Evolutionary conservation across 2,113 vertebrate species (phyloP).

Genomic region (Desmodus rotundus): DNA sequence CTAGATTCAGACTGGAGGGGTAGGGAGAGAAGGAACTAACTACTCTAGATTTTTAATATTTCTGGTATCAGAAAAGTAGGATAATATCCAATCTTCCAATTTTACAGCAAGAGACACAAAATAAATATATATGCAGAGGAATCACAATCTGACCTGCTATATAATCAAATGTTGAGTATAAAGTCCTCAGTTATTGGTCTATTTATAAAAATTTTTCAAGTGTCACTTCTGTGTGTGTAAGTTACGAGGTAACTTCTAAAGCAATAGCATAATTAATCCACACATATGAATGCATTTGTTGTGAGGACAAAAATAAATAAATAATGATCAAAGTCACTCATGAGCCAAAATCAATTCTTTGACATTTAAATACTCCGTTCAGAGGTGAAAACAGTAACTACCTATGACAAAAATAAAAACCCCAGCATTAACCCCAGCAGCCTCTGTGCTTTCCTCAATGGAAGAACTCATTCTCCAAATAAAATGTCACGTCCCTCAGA

Average conservation of each 20-base stretch:
- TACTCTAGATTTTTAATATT: not conserved
- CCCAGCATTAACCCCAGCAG: not conserved
- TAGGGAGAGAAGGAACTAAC: not conserved
- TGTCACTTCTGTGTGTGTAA: not conserved
- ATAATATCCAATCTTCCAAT: not conserved
- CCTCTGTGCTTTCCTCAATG: not conserved
- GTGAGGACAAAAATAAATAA: not conserved
- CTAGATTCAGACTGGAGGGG: not conserved
- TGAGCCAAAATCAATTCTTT: not conserved
- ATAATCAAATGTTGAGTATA: not conserved
- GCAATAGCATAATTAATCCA: not conserved
- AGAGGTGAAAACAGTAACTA: not conserved
- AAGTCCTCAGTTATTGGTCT: not conserved
- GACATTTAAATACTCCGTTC: not conserved
- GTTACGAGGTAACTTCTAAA: not conserved
- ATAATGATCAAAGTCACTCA: not conserved
- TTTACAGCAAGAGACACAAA: slow-evolving; percentile 24
- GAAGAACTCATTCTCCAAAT: not conserved
- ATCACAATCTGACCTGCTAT: not conserved
- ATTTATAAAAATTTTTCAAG: slow-evolving; percentile 26
- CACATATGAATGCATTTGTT: not conserved
- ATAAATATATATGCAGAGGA: not conserved
- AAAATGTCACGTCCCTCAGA: not conserved
- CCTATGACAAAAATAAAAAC: not conserved
- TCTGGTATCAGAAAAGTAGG: not conserved